phyloP scores from a whole-genome alignment of 2,113 vertebrate genomes.

The Rhea pennata region DNA sequence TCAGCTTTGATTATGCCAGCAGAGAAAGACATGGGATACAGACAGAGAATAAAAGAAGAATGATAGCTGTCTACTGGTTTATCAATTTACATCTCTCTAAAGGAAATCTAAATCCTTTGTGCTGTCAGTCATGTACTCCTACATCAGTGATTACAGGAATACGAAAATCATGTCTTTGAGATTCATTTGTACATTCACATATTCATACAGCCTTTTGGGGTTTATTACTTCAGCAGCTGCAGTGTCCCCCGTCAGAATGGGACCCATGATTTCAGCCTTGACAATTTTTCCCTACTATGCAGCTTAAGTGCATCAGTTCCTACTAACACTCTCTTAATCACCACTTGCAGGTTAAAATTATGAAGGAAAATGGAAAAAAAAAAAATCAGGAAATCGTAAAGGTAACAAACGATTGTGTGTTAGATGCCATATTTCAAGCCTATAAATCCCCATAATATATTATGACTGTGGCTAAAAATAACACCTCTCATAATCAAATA shows the following conservation, averaged over 20 bases:
- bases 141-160: neutral
- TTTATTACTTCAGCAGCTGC: neutral
- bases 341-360: neutral
- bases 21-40: slow-evolving; percentile 21
- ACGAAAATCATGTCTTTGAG: slow-evolving; percentile 20
- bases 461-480: slow-evolving; percentile 32
- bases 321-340: neutral
- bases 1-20: slow-evolving; percentile 38
- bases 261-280: neutral
- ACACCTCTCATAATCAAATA: slow-evolving; percentile 8
- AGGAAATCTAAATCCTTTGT: slow-evolving; percentile 40
- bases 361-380: neutral
- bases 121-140: slow-evolving; percentile 52
- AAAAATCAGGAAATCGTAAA: neutral
- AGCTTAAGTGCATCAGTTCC: neutral
- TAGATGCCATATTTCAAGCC: slow-evolving; percentile 5
- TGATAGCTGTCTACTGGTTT: slow-evolving; percentile 44
- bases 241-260: neutral
- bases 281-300: neutral
- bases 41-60: slow-evolving; percentile 42
- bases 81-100: slow-evolving; percentile 64
- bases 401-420: neutral
- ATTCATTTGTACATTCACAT: neutral
- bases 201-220: neutral
- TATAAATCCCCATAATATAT: neutral